phyloP scores from a whole-genome alignment of 1,140 invertebrate species.

The Philopotamus ludificatus region DNA sequence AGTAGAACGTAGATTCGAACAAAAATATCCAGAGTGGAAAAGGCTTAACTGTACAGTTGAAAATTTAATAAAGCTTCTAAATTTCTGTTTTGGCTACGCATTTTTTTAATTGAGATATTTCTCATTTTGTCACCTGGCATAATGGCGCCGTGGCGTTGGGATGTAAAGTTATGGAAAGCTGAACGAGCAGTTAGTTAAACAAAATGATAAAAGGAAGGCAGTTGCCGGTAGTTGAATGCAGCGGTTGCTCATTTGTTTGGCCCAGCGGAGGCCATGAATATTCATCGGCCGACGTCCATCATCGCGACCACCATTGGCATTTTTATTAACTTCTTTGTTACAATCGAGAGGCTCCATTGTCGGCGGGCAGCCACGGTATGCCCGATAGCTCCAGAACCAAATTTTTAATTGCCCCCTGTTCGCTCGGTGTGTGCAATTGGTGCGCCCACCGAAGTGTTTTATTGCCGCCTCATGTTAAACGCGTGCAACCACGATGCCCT shows the following conservation, averaged over 20 bases:
- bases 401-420: not conserved
- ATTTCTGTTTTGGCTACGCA: no score
- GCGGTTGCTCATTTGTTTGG: not conserved
- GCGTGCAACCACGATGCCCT: not conserved
- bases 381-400: not conserved
- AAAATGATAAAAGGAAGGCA: not conserved
- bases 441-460: not conserved
- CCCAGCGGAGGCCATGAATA: not conserved
- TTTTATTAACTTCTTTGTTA: not conserved
- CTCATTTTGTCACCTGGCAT: no score
- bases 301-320: not conserved
- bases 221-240: not conserved
- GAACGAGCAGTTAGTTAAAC: not conserved
- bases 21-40: no score
- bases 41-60: no score
- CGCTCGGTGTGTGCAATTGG: not conserved
- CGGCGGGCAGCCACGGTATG: not conserved
- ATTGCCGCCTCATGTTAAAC: not conserved
- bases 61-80: no score
- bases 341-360: not conserved
- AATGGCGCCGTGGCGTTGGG: no score
- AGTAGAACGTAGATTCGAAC: no score
- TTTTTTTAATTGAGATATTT: no score
- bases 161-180: not conserved
- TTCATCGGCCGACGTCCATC: not conserved